Base-by-base conservation (phyloP, 1,140 invertebrate species). In the Papilio polytes region DNA sequence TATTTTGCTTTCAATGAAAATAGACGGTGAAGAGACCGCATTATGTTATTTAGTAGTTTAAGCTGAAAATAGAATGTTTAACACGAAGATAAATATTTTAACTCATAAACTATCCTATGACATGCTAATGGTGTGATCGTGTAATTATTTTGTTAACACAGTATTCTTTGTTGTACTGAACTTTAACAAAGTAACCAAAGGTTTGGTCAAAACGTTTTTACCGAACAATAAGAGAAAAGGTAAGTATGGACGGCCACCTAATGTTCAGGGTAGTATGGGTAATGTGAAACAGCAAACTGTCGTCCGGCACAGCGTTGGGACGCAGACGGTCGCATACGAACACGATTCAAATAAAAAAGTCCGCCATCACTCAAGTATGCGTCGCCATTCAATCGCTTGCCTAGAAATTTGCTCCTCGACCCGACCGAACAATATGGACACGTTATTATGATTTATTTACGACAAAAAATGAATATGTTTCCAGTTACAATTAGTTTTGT, bases 281-380 rank as follows among this genome's bases (percentile, higher is more conserved):
- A 59, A 85, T 85, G 81, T 82, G 82, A 85, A 84, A 81, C 85
- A 85, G 84, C 85, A 78, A 85, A 80, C 66, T 66, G 83, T 81
- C 81, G 83, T 81, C 80, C 78, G 80, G 46, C 46, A 48, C 10
- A 15, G 46, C 63, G 63, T 15, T 70, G n/a, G 81, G 63, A 79
- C 83, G 83, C 82, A 85, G 88, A 82, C 88, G 83, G 84, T 88
- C 91, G 91, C 93, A 95, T 95, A 94, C 92, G 85, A 87, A 93
- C 93, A 95, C 93, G 93, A 94, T 94, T 95, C 92, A 93, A 95
- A 95, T 94, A 94, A 94, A 94, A 94, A 94, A 94, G 91, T 93
- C 89, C 89, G 87, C 93, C 90, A 92, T 93, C 92, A 94, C 92
- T 94, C 92, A 94, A 94, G 91, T 94, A 94, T 94, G 93, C 93